A percentile compares a stretch with the other conserved stretches of the same genome.
Evolutionary conservation across 2,113 vertebrate genomes (phyloP).

Genomic region (Chionodraco myersi): DNA sequence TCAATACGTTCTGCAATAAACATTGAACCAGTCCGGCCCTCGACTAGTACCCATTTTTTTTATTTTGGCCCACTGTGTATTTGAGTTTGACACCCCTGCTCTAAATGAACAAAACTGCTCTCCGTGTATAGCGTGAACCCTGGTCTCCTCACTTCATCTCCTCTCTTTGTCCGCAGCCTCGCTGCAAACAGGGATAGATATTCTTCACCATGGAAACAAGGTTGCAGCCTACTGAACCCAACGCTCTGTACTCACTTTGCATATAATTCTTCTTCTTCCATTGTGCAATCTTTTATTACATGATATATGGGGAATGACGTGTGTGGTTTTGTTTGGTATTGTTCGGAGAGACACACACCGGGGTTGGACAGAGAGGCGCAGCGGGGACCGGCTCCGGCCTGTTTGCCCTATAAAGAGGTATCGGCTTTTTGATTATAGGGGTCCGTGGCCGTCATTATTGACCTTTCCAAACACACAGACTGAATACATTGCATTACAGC

Average conservation of each 20-base stretch:
- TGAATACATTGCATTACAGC: constrained; percentile 73
- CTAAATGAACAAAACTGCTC: background rate
- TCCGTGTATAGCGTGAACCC: no score
- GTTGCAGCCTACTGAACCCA: constrained; percentile 22
- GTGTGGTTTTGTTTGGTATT: constrained; percentile 63
- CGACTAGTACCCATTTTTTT: no score
- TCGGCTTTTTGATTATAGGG: constrained; percentile 76
- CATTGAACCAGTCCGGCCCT: no score
- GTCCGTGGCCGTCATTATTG: constrained; percentile 76
- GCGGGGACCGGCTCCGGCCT: constrained; percentile 62
- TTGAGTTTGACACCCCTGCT: no score
- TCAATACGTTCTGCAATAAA: no score
- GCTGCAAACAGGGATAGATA: constrained; percentile 13
- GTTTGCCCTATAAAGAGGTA: constrained; percentile 69
- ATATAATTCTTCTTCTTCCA: constrained; percentile 29
- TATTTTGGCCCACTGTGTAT: no score
- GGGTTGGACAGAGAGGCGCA: constrained; percentile 66
- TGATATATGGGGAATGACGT: constrained; percentile 34
- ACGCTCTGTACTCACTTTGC: constrained; percentile 38
- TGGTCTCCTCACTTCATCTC: background rate
- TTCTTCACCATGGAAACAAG: constrained; percentile 25
- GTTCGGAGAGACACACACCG: constrained; percentile 51
- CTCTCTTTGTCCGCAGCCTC: background rate
- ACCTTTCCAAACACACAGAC: constrained; percentile 81
- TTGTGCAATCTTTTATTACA: constrained; percentile 39